phyloP scores from a whole-genome alignment of 2,888 invertebrate species.

The Lasioglossum zephyrum region DNA sequence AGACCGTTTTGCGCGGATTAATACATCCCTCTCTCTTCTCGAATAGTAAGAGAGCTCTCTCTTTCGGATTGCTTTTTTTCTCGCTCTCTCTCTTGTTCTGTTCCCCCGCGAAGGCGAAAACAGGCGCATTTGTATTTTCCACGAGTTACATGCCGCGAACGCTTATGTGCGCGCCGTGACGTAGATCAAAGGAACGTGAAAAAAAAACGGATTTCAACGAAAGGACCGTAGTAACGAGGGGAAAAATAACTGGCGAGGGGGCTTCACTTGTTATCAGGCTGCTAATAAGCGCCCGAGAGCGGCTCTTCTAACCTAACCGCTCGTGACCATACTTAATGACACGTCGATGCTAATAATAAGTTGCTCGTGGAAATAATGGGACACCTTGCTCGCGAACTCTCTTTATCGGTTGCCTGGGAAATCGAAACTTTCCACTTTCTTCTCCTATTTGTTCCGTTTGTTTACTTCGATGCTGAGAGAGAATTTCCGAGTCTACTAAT shows the following conservation, averaged over 20 bases:
- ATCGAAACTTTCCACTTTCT: slow-evolving; percentile 1
- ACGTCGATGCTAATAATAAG: slow-evolving; percentile 18
- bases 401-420: background rate
- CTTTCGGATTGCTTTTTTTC: background rate
- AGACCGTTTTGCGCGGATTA: slow-evolving; percentile 45
- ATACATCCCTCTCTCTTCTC: slow-evolving; percentile 35
- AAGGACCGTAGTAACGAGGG: slow-evolving; percentile 30
- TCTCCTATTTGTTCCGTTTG: background rate
- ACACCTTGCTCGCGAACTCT: background rate
- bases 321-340: slow-evolving; percentile 10
- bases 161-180: slow-evolving; percentile 16
- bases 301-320: background rate
- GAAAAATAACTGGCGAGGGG: slow-evolving; percentile 26
- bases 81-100: background rate
- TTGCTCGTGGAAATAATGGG: slow-evolving; percentile 6
- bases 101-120: background rate
- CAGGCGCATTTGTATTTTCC: background rate
- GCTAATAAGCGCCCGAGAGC: slow-evolving; percentile 20
- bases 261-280: slow-evolving; percentile 33
- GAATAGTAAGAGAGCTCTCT: background rate
- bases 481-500: background rate
- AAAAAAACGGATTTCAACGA: slow-evolving; percentile 49
- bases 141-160: slow-evolving; percentile 21
- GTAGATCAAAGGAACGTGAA: slow-evolving; percentile 51
- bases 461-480: background rate